phyloP scores from a whole-genome alignment of 92 coral and sea anemone genomes.

The Diadumene lineata region DNA sequence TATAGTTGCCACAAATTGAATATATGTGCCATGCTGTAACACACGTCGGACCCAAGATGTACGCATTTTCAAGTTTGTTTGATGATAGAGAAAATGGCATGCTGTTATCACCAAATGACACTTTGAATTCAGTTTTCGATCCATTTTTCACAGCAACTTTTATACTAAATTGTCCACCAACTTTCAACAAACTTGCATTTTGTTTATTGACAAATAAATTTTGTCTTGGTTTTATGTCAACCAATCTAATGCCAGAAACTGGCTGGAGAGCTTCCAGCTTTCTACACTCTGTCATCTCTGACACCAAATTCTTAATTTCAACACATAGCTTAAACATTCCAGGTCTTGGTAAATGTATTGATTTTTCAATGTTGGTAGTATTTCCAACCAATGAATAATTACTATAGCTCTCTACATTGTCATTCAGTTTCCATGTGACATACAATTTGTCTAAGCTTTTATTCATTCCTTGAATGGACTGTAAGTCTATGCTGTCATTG shows the following conservation, averaged over 20 bases:
- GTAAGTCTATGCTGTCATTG: slow-evolving; percentile 31
- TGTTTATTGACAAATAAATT: background rate
- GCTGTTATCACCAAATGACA: slow-evolving; percentile 49
- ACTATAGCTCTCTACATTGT: slow-evolving; percentile 4
- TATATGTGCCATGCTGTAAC: slow-evolving; percentile 31
- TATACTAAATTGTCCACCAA: background rate
- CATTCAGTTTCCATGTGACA: slow-evolving; percentile 41
- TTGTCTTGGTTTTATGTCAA: slow-evolving; percentile 29
- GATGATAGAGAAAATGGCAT: background rate
- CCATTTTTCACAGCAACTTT: slow-evolving; percentile 43
- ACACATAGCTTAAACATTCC: slow-evolving; percentile 39
- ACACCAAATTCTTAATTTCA: slow-evolving; percentile 45
- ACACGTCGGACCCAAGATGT: slow-evolving; percentile 18
- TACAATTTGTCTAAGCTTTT: slow-evolving; percentile 31
- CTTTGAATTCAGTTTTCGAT: slow-evolving; percentile 37
- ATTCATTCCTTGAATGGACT: slow-evolving; percentile 43
- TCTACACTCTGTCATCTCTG: slow-evolving; percentile 24
- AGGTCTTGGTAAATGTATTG: slow-evolving; percentile 17
- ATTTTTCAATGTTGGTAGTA: background rate
- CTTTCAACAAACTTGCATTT: slow-evolving; percentile 7
- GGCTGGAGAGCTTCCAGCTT: slow-evolving; percentile 27
- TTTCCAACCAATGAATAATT: slow-evolving; percentile 31
- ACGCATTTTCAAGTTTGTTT: background rate
- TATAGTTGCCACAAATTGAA: slow-evolving; percentile 41
- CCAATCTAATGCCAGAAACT: slow-evolving; percentile 41